Base-by-base conservation (phyloP, 1,140 invertebrate species). In the Orussus abietinus region DNA sequence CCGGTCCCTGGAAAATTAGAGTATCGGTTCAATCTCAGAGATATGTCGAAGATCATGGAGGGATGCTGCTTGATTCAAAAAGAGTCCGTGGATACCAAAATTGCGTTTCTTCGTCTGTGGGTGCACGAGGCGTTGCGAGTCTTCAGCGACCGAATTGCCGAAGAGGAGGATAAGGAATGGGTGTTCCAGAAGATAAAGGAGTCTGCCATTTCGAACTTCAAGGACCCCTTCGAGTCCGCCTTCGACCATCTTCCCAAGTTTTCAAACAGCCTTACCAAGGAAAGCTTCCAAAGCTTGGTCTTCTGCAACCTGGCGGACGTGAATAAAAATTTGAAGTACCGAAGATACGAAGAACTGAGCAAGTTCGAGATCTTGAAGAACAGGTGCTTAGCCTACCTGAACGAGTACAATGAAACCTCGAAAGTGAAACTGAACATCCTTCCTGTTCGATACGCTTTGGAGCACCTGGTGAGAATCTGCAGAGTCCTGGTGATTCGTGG, bases 61-160 rank as follows among this genome's bases (percentile, higher is more conserved):
- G 83, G 83, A 5, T 78, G 82, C 40, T 68, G 79, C 15, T 66
- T 86, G 4, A 75, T 86, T 25, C 76, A 76, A 18, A 84, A 84
- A 54, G 79, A 81, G 31, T 78, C 82, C 7, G 76, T 81, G 4
- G 78, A 80, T 42, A 77, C 63, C 18, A 75, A 77, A 53, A 37
- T 64, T 19, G 63, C 59, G 2, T 61, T 74, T 7, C 50, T 72
- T 49, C 80, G 80, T 26, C 61, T 86, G 3, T 86, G 84, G 84
- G 75, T 78, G 4, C 84, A 86, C 59, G 85, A 87, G 74, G 70
- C 78, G 0, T 77, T 80, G 57, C 69, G 84, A 25, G 81, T 85
- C 1, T 85, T 83, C 57, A 80, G 80, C 45, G 85, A 87, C 60
- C 75, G 83, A 42, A 73, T 88, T 1, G 69, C 74, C 2, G 77